These are phyloP conservation scores for Amaurobius ferox DNA, from an alignment of 2,888 invertebrate species.

Conservation along the genomic window DNA sequence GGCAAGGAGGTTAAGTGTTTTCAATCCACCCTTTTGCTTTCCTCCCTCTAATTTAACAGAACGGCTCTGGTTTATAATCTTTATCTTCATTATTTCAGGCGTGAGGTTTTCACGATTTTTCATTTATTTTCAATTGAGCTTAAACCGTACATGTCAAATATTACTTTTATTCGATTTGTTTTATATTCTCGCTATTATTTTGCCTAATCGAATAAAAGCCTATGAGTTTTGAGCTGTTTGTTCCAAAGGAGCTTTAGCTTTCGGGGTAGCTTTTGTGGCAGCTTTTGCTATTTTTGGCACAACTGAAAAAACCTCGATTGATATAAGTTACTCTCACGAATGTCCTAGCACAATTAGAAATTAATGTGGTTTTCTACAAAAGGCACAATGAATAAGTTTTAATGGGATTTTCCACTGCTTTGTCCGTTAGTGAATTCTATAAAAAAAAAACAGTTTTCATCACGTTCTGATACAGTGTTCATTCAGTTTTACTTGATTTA, in stretches of 20 bases:
- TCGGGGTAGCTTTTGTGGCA: not conserved
- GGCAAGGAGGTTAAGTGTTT: slow-evolving; percentile 48
- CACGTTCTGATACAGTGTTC: too few species aligned
- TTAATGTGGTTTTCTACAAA: too few species aligned
- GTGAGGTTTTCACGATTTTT: not conserved
- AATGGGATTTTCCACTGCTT: too few species aligned
- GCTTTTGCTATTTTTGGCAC: too few species aligned
- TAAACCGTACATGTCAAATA: not conserved
- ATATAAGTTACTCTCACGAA: too few species aligned
- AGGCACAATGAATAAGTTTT: too few species aligned
- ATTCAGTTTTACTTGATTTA: too few species aligned
- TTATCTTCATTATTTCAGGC: not conserved
- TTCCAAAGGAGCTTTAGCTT: not conserved
- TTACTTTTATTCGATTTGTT: not conserved
- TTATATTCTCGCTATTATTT: not conserved
- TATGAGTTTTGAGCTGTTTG: not conserved
- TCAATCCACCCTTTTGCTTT: slow-evolving; percentile 11
- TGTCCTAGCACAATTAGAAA: too few species aligned
- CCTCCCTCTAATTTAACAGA: slow-evolving; percentile 3
- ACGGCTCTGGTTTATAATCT: not conserved
- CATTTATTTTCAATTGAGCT: not conserved
- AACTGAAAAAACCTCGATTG: too few species aligned
- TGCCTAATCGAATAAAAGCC: not conserved
- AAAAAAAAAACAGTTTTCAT: too few species aligned
- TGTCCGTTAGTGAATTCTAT: too few species aligned